These are phyloP conservation scores for Maccullochella peelii DNA, from an alignment of 2,113 vertebrate genomes.

Conservation along the genomic window DNA sequence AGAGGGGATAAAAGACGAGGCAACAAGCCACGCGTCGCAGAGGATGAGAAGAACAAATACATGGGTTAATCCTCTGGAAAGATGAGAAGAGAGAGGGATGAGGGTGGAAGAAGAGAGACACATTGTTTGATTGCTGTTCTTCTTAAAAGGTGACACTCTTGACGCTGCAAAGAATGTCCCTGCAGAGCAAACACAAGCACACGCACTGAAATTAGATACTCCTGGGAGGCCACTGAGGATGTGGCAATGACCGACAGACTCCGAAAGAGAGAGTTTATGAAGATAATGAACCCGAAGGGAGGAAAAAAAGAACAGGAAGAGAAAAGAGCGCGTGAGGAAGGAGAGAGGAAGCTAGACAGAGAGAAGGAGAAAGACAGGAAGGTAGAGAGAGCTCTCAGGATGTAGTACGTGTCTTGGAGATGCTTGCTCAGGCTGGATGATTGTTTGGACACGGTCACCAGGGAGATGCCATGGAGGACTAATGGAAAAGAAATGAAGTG, in stretches of 20 bases:
- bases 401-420: conserved; percentile 74
- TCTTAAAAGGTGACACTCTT: conserved; percentile 72
- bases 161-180: conserved; percentile 55
- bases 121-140: conserved; percentile 70
- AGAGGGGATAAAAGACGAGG: conserved; percentile 59
- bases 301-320: conserved; percentile 10
- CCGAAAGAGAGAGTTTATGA: conserved; percentile 38
- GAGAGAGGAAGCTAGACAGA: background rate
- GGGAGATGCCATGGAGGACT: conserved; percentile 57
- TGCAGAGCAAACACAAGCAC: conserved; percentile 60
- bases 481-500: conserved; percentile 38
- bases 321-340: background rate
- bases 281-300: conserved; percentile 34
- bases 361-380: conserved; percentile 18
- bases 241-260: conserved; percentile 14
- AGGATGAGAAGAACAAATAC: conserved; percentile 62
- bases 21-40: conserved; percentile 45
- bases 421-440: conserved; percentile 52
- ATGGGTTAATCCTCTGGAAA: conserved; percentile 74
- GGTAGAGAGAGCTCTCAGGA: conserved; percentile 55
- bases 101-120: conserved; percentile 40
- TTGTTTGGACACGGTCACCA: conserved; percentile 70
- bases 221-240: conserved; percentile 52
- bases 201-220: conserved; percentile 40
- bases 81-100: conserved; percentile 60